These are phyloP conservation scores for Drosophila longiperda DNA, from an alignment of 2,888 invertebrate genomes.

Conservation along the genomic window DNA sequence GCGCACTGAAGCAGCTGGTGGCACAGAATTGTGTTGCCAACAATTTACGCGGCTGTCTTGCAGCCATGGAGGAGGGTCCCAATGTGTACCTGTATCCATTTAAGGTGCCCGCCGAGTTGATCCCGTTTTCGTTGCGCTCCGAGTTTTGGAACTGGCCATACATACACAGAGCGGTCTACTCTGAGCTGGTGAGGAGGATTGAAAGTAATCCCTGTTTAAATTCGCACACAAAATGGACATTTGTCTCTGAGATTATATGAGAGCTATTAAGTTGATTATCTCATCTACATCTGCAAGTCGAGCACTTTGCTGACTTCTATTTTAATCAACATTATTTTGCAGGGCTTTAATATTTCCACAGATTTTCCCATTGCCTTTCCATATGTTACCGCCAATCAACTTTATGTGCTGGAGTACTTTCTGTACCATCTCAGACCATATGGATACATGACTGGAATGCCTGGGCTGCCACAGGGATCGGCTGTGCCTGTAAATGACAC, in stretches of 20 bases:
- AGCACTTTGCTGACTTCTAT: neutral
- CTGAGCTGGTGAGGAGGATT: slow-evolving; percentile 80
- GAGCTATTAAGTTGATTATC: too few species aligned
- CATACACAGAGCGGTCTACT: slow-evolving; percentile 94
- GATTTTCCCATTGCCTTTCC: slow-evolving; percentile 97
- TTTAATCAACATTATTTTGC: neutral
- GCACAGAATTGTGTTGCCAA: slow-evolving; percentile 91
- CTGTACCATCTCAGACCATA: slow-evolving; percentile 96
- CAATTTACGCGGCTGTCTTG: slow-evolving; percentile 94
- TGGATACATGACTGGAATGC: slow-evolving; percentile 84
- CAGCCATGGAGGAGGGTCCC: slow-evolving; percentile 90
- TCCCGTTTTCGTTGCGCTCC: slow-evolving; percentile 92
- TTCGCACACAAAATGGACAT: too few species aligned
- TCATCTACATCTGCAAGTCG: neutral
- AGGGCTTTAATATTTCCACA: slow-evolving; percentile 89
- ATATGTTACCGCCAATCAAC: slow-evolving; percentile 94
- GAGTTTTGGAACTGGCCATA: slow-evolving; percentile 98
- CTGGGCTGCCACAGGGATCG: slow-evolving; percentile 45
- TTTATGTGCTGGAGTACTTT: slow-evolving; percentile 97
- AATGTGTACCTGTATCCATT: slow-evolving; percentile 92
- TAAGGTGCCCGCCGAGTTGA: slow-evolving; percentile 95
- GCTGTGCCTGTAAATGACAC: slow-evolving; percentile 2
- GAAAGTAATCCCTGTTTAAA: too few species aligned
- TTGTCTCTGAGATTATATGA: too few species aligned
- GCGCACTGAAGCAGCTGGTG: slow-evolving; percentile 90